Evolutionary conservation across 2,113 vertebrate genomes (phyloP).

Genomic region (Lagopus leucura): DNA sequence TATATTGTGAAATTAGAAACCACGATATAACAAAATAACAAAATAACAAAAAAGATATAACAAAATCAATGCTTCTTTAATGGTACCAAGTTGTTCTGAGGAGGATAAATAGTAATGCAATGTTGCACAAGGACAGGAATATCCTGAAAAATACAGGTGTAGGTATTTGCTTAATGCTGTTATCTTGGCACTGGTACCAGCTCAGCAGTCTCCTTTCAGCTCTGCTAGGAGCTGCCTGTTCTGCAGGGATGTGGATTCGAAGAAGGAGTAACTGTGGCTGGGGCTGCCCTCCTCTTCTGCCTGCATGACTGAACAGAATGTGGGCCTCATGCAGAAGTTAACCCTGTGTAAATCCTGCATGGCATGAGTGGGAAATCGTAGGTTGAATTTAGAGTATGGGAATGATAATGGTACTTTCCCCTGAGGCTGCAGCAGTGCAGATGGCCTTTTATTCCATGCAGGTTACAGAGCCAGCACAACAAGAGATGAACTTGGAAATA

Average conservation of each 20-base stretch:
- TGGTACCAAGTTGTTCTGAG: not conserved
- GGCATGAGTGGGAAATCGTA: not conserved
- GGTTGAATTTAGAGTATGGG: not conserved
- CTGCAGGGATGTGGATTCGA: not conserved
- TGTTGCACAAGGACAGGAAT: not conserved
- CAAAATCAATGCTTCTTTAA: not conserved
- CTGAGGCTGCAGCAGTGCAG: not conserved
- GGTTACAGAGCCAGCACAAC: not conserved
- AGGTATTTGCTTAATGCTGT: not conserved
- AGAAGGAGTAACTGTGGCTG: fast-evolving
- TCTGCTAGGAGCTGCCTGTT: not conserved
- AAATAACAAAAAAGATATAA: not conserved
- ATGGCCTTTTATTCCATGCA: not conserved
- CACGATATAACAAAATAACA: not conserved
- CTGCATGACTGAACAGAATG: fast-evolving
- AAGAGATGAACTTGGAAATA: not conserved
- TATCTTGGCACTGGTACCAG: not conserved
- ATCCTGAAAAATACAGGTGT: not conserved
- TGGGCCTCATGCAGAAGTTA: not conserved
- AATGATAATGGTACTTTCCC: not conserved
- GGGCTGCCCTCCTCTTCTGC: not conserved
- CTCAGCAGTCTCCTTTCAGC: not conserved
- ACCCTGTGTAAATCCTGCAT: not conserved
- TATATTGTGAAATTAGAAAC: not conserved
- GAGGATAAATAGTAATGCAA: not conserved